A percentile compares a stretch with the other conserved stretches of the same genome.
Conservation (phyloP, 1,140 invertebrate genomes). For the Drosophila yakuba region DNA sequence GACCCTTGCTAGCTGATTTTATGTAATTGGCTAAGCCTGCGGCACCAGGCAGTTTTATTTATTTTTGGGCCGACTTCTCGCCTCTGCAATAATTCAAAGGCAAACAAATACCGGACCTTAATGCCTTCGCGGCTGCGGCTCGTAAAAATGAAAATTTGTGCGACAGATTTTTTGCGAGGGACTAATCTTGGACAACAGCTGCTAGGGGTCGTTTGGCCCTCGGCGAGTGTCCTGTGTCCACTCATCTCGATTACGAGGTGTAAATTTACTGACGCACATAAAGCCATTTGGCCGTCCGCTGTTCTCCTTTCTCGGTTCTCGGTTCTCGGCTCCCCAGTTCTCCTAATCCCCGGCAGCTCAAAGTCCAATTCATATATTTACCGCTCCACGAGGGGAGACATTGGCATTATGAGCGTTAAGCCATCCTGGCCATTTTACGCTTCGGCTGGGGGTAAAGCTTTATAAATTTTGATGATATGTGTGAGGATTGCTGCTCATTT, state of each 20-base stretch:
- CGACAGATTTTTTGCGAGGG: conserved; percentile 67
- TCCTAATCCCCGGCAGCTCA: conserved; percentile 60
- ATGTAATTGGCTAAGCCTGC: conserved; percentile 62
- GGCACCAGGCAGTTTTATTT: conserved; percentile 17
- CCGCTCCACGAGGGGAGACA: conserved; percentile 64
- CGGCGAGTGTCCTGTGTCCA: conserved; percentile 50
- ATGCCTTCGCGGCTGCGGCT: conserved; percentile 33
- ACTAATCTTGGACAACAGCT: conserved; percentile 78
- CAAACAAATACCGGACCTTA: conserved; percentile 38
- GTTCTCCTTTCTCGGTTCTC: conserved; percentile 9
- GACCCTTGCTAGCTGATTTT: conserved; percentile 33
- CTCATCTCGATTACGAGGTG: conserved; percentile 83
- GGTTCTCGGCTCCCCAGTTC: conserved; percentile 35
- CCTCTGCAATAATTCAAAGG: conserved; percentile 34
- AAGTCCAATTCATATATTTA: conserved; percentile 82
- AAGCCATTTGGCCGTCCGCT: conserved; percentile 67
- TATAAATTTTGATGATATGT: conserved; percentile 74
- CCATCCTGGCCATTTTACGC: conserved; percentile 64
- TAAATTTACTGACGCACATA: conserved; percentile 82
- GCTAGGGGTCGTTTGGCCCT: conserved; percentile 40
- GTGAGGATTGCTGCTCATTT: conserved; percentile 54
- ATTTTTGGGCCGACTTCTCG: conserved; percentile 3
- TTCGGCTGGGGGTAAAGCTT: conserved; percentile 53
- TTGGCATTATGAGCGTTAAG: conserved; percentile 73
- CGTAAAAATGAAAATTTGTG: conserved; percentile 82